Evolutionary conservation across 35 echinoderm and acorn worm species (phyloP).

Genomic region (Nesometra sesokonis): DNA sequence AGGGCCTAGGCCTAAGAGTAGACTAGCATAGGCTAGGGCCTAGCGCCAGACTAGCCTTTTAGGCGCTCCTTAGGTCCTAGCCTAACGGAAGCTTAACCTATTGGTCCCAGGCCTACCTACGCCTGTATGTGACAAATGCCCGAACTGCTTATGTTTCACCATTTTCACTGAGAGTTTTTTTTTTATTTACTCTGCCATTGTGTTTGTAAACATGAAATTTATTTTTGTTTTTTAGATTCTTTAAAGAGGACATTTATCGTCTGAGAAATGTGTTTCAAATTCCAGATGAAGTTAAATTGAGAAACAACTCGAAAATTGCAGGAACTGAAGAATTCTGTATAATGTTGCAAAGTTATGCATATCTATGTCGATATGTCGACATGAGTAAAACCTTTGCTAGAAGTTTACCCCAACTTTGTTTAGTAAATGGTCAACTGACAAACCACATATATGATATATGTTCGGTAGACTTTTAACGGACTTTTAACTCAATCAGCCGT

Average conservation of each 20-base stretch:
- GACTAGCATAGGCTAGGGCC: no score
- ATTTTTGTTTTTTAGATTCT: no score
- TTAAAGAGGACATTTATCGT: conserved; percentile 30
- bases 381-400: not conserved
- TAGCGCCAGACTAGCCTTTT: no score
- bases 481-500: conserved; percentile 13
- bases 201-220: no score
- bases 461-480: not conserved
- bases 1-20: no score
- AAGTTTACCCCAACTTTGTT: conserved; percentile 2
- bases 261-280: conserved; percentile 29
- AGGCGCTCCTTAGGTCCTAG: no score
- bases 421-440: not conserved
- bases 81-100: no score
- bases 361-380: not conserved
- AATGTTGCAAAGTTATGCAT: not conserved
- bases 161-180: no score
- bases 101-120: no score
- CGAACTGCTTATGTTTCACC: no score
- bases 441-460: not conserved
- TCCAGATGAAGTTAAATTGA: conserved; percentile 11
- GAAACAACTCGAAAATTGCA: conserved; percentile 17
- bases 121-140: no score
- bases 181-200: no score
- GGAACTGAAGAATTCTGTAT: conserved; percentile 42